Evolutionary conservation across 2,888 invertebrate genomes (phyloP).

Genomic region (Leuctra nigra): DNA sequence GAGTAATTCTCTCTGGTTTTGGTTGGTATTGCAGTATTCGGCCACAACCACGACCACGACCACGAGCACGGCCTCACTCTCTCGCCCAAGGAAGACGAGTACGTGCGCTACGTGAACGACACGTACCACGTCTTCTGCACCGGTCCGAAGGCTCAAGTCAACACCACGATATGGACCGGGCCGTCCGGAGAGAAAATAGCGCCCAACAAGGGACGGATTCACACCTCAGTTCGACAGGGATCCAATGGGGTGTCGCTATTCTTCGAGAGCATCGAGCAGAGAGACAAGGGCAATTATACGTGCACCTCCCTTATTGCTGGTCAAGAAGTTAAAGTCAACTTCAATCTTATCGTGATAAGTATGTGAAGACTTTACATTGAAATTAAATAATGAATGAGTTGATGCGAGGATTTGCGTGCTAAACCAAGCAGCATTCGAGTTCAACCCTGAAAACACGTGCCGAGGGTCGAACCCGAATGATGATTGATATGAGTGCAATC

Average conservation of each 20-base stretch:
- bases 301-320: conserved; percentile 39
- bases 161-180: background rate
- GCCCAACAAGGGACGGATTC: conserved; percentile 1
- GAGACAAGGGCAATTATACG: conserved; percentile 46
- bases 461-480: too few relatives aligned
- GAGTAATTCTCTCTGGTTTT: too few relatives aligned
- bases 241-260: conserved; percentile 37
- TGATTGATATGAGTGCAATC: too few relatives aligned
- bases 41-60: too few relatives aligned
- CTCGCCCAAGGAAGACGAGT: background rate
- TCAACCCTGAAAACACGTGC: too few relatives aligned
- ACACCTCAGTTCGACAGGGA: background rate
- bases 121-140: conserved; percentile 1
- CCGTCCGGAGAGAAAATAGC: background rate
- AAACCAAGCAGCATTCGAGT: too few relatives aligned
- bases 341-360: conserved; percentile 35
- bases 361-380: conserved; percentile 29
- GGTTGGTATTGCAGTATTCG: too few relatives aligned
- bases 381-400: too few relatives aligned
- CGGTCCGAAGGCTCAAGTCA: background rate
- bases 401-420: too few relatives aligned
- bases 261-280: conserved; percentile 42
- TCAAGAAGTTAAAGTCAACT: conserved; percentile 30
- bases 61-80: background rate
- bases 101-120: background rate